These are phyloP conservation scores for Formica selysi DNA, from an alignment of 1,140 invertebrate species.

Conservation along the genomic window DNA sequence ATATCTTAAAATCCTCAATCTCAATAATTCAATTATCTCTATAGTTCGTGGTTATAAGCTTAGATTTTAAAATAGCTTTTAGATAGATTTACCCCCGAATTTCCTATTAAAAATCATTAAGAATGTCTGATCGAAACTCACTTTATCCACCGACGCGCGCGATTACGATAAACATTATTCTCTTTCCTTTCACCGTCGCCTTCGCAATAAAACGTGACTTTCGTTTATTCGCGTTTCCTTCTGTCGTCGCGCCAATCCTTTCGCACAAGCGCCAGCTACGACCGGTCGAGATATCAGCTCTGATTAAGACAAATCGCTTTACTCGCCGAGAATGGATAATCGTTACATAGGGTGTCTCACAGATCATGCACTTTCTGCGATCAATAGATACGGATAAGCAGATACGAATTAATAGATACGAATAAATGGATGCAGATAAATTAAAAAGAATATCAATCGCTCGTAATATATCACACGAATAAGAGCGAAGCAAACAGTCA, in stretches of 20 bases:
- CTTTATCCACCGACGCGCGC: not conserved
- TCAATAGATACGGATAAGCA: not conserved
- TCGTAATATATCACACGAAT: not conserved
- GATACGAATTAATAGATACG: not conserved
- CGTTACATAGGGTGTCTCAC: not conserved
- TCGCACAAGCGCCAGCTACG: slow-evolving; percentile 7
- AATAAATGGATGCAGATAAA: not conserved
- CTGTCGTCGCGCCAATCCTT: not conserved
- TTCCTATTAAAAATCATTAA: not conserved
- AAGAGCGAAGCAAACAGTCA: not conserved
- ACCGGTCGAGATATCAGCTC: slow-evolving; percentile 33
- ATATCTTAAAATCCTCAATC: not conserved
- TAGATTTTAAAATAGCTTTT: not conserved
- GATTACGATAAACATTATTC: slow-evolving; percentile 22
- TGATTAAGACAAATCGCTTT: slow-evolving; percentile 60
- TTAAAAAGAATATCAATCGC: slow-evolving; percentile 15
- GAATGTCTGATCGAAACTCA: not conserved
- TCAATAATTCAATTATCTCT: not conserved
- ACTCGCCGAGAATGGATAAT: slow-evolving; percentile 8
- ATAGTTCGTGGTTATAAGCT: not conserved
- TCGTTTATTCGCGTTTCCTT: slow-evolving; percentile 27
- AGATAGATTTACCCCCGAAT: not conserved
- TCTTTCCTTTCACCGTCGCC: not conserved
- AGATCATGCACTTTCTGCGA: slow-evolving; percentile 8
- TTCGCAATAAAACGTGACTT: slow-evolving; percentile 23